Percentiles rank a stretch among this genome's conserved stretches.
phyloP scores from a whole-genome alignment of 2,113 vertebrate species.

The Tapirus terrestris region DNA sequence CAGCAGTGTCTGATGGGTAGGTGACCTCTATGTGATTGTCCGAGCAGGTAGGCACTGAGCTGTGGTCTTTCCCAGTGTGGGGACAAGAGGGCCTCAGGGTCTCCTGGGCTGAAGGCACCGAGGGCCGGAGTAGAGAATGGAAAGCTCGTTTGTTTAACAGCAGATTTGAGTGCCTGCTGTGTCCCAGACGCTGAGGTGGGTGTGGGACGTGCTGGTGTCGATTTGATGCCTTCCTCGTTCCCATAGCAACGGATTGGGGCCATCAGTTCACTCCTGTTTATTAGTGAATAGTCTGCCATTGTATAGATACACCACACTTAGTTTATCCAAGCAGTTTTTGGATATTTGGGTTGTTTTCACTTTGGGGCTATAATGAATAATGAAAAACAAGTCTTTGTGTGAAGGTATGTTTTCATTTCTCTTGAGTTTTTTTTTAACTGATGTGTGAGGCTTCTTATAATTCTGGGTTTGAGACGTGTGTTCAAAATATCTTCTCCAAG shows the following conservation, averaged over 20 bases:
- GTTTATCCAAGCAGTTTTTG: neutral
- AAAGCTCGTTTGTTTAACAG: accelerated
- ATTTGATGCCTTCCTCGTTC: accelerated
- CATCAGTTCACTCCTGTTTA: accelerated
- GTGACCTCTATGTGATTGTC: accelerated
- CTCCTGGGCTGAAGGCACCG: neutral
- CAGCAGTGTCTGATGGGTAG: accelerated
- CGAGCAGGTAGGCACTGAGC: neutral
- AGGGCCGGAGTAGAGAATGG: neutral
- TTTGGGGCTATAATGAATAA: neutral
- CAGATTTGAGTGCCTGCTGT: too few species aligned
- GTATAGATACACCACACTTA: accelerated
- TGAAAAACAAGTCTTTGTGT: neutral
- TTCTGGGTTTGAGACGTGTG: neutral
- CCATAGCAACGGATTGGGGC: accelerated
- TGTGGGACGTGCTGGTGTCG: too few species aligned
- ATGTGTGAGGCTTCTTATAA: neutral
- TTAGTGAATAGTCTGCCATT: neutral
- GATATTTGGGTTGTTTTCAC: neutral
- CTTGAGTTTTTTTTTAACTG: neutral
- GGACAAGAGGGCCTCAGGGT: neutral
- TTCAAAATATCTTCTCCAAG: neutral
- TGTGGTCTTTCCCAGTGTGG: neutral
- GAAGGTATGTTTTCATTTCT: neutral
- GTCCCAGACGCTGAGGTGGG: neutral